Evolutionary conservation across 1,140 invertebrate genomes (phyloP).

Genomic region (Bemisia tabaci): DNA sequence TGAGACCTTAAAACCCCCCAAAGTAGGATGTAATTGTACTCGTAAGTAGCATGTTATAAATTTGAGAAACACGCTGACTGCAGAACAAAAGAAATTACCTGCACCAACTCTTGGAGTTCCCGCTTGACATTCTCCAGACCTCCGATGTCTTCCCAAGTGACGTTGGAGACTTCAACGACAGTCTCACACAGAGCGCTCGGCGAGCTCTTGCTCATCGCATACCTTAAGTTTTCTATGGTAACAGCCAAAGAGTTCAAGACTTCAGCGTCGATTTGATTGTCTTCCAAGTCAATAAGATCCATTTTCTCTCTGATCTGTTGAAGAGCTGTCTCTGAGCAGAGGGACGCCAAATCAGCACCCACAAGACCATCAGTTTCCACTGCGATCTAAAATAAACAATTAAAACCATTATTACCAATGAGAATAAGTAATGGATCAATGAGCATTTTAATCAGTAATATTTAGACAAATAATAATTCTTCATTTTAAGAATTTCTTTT

Average conservation of each 20-base stretch:
- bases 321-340: constrained; percentile 98
- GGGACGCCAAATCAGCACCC: constrained; percentile 93
- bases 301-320: constrained; percentile 99
- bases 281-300: constrained; percentile 98
- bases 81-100: constrained; percentile 32
- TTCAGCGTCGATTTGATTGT: constrained; percentile 99
- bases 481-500: too few species aligned
- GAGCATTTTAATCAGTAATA: too few species aligned
- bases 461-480: too few species aligned
- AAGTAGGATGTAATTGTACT: too few species aligned
- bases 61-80: too few species aligned
- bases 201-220: constrained; percentile 95
- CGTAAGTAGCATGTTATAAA: too few species aligned
- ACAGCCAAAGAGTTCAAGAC: constrained; percentile 90
- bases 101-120: constrained; percentile 93
- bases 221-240: constrained; percentile 99
- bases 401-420: too few species aligned
- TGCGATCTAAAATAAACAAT: constrained; percentile 53
- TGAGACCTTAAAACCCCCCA: too few species aligned
- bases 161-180: constrained; percentile 95
- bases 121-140: constrained; percentile 93
- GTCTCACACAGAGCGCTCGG: constrained; percentile 96
- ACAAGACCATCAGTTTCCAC: constrained; percentile 98
- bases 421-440: not conserved
- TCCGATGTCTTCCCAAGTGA: constrained; percentile 95